A percentile compares a stretch with the other conserved stretches of the same genome.
Conservation (phyloP, 2,797 vertebrate species). For the Dromococcyx pavoninus region DNA sequence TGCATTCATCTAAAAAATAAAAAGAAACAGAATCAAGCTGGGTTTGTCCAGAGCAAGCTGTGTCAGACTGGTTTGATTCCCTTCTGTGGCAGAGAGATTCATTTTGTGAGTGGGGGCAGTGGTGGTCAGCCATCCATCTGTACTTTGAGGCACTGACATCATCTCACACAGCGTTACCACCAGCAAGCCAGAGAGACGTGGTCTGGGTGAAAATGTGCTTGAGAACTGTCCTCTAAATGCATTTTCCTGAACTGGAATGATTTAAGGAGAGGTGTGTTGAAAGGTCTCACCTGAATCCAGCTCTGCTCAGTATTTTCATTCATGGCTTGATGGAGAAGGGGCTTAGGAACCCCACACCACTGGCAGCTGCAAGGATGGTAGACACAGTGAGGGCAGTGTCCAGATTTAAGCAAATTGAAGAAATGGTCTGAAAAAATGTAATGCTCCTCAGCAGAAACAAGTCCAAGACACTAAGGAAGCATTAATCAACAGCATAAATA, state of each 20-base stretch:
- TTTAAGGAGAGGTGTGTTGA: neutral
- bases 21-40: neutral
- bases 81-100: neutral
- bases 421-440: neutral
- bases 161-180: rapidly evolving
- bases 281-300: neutral
- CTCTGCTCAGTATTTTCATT: neutral
- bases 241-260: neutral
- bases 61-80: neutral
- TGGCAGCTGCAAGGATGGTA: rapidly evolving
- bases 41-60: neutral
- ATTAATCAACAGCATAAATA: neutral
- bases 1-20: neutral
- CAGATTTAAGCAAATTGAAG: rapidly evolving
- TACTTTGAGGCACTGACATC: neutral
- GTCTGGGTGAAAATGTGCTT: neutral
- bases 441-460: neutral
- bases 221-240: neutral
- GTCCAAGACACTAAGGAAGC: neutral
- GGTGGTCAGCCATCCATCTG: neutral
- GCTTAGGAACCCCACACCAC: rapidly evolving
- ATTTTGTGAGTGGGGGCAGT: neutral
- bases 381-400: rapidly evolving
- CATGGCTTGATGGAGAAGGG: neutral
- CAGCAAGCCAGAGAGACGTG: neutral